Conservation (phyloP, 2,113 vertebrate species). For the Raja brachyura region DNA sequence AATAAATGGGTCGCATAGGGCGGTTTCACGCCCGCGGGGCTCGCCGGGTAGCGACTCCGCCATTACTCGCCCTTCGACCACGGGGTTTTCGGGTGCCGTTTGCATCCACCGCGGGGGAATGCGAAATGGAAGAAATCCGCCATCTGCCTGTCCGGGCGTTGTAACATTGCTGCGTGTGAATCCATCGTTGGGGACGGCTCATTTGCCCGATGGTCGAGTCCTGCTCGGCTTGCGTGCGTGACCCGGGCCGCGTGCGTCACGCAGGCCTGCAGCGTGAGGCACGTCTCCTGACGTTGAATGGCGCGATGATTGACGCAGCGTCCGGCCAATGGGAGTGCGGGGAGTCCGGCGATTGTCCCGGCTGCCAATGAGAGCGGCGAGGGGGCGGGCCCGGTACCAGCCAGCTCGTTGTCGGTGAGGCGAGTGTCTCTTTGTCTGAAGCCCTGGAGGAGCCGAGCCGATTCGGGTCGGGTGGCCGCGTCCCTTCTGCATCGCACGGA, state of each 20-base stretch:
- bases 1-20: background rate
- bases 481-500: no score
- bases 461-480: background rate
- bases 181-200: no score
- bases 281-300: background rate
- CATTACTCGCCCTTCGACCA: background rate
- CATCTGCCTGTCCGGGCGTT: no score
- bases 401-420: background rate
- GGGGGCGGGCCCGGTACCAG: background rate
- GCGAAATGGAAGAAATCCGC: no score
- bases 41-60: background rate
- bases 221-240: no score
- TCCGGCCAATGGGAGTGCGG: background rate
- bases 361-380: background rate
- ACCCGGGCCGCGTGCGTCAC: background rate
- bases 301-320: background rate
- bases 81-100: no score
- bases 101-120: no score
- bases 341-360: background rate
- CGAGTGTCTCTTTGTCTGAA: slow-evolving; percentile 15
- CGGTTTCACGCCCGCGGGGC: background rate
- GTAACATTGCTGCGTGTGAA: no score
- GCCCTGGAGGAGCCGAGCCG: background rate
- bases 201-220: no score
- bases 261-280: background rate